Conservation (phyloP, 1,140 invertebrate species). For the Bilobella aurantiaca region DNA sequence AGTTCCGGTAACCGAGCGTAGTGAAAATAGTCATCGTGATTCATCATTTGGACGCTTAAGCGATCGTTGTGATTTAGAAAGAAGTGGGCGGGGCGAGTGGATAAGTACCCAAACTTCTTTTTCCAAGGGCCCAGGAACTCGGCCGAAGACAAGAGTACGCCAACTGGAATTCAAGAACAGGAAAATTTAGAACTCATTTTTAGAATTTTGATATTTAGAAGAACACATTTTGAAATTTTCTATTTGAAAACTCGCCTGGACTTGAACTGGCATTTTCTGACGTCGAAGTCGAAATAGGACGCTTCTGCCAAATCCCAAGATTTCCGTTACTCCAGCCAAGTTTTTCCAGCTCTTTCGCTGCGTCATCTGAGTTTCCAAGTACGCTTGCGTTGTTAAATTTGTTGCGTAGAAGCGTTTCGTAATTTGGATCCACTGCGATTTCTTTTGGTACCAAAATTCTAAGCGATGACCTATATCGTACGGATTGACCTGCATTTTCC, state of each 20-base stretch:
- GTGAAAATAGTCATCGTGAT: not conserved
- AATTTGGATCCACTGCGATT: too few relatives aligned
- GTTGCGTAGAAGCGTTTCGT: too few relatives aligned
- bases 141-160: not conserved
- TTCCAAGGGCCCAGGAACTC: not conserved
- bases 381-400: not conserved
- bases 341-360: not conserved
- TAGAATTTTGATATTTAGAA: not conserved
- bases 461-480: too few relatives aligned
- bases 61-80: not conserved
- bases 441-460: too few relatives aligned
- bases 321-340: too few relatives aligned
- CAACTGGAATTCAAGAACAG: not conserved
- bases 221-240: too few relatives aligned
- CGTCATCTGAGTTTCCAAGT: not conserved
- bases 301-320: too few relatives aligned
- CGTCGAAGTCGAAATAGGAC: not conserved
- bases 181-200: not conserved
- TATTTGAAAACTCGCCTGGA: too few relatives aligned
- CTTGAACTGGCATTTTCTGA: not conserved
- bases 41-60: not conserved
- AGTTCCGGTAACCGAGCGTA: not conserved
- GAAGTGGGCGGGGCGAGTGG: not conserved
- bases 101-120: not conserved
- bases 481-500: too few relatives aligned